These are phyloP conservation scores for Pachyramphus minor DNA, from an alignment of 2,113 vertebrate species.

Conservation along the genomic window DNA sequence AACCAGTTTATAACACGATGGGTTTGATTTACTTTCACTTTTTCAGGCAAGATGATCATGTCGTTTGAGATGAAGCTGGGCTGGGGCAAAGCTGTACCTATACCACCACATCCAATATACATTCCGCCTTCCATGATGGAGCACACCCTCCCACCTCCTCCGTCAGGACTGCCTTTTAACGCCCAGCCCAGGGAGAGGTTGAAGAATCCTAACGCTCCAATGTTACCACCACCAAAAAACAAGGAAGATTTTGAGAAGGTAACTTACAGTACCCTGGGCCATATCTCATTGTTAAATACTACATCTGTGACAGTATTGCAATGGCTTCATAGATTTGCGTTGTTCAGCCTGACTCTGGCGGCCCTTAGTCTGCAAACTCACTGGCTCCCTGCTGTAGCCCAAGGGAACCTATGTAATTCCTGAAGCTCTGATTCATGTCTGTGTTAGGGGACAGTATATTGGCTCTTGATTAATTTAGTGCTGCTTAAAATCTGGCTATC, in stretches of 20 bases:
- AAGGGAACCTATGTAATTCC: slow-evolving; percentile 61
- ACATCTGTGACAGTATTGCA: slow-evolving; percentile 74
- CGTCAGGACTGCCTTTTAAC: slow-evolving; percentile 97
- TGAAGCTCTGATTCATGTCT: slow-evolving; percentile 15
- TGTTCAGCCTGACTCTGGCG: slow-evolving; percentile 67
- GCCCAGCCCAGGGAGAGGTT: slow-evolving; percentile 95
- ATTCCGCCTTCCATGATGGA: slow-evolving; percentile 99
- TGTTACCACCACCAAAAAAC: slow-evolving; percentile 96
- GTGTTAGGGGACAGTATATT: slow-evolving; percentile 39
- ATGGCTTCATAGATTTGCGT: slow-evolving; percentile 67
- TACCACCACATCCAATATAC: slow-evolving; percentile 98
- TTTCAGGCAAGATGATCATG: slow-evolving; percentile 97
- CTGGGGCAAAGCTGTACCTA: slow-evolving; percentile 99
- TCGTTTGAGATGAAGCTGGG: slow-evolving; percentile 99
- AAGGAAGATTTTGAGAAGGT: slow-evolving; percentile 99
- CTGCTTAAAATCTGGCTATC: slow-evolving; percentile 62
- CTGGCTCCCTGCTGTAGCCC: slow-evolving; percentile 75
- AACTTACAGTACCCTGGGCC: slow-evolving; percentile 79
- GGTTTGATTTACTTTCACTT: not conserved
- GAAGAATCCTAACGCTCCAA: slow-evolving; percentile 93
- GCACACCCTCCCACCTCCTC: slow-evolving; percentile 95
- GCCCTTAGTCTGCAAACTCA: slow-evolving; percentile 64
- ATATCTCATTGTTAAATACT: slow-evolving; percentile 73
- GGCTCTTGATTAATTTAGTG: slow-evolving; percentile 54
- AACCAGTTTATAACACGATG: not conserved